Evolutionary conservation across 2,888 invertebrate genomes (phyloP), one percentile per base, ranked within the genome.

Genomic region (Drosophila neotestacea): DNA sequence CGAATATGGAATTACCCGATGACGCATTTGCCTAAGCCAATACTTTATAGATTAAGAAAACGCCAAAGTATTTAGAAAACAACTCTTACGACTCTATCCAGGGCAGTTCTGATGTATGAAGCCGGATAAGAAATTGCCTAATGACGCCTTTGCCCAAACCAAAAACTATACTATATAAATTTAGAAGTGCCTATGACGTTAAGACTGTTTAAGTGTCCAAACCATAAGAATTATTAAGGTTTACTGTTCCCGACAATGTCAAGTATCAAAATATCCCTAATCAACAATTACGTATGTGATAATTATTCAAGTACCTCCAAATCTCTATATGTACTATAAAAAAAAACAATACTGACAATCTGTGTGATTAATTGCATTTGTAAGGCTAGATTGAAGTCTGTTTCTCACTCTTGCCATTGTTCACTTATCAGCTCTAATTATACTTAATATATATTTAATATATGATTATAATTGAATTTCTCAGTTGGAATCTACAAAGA

Each of bases 121-220:
- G 7, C 46, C 76, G 0, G 59, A 51, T 9, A 82, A 85, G 3
- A 75, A 89, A 50, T 73, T 92, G 27, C 90, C 91, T 0, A 70
- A 82, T 42, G 60, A 79, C 0, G 90, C 91, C 1, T 91, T 88
- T 62, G 76, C 68, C 38, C 91, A 70, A 44, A 5, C 44, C n/a
- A 55, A 55, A 22, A 22, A 22, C 2, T 22, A 22, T 22, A 22
- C 22, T 22, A 22, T 22, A 22, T 48, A 48, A 32, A 48, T 34
- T 34, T 36, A 1, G 36, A 47, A 30, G 11, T 9, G n/a, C 10
- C 6, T 28, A 6, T 44, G 44, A 44, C 44, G 44, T 22, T n/a
- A 44, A 27, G 11, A 28, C 11, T 44, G 3, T 11, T 44, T 6
- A 44, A 44, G 44, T 44, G 27, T 27, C 44, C 3, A 11, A 11